Evolutionary conservation across 2,888 invertebrate genomes (phyloP).

Genomic region (Euclidia mi): DNA sequence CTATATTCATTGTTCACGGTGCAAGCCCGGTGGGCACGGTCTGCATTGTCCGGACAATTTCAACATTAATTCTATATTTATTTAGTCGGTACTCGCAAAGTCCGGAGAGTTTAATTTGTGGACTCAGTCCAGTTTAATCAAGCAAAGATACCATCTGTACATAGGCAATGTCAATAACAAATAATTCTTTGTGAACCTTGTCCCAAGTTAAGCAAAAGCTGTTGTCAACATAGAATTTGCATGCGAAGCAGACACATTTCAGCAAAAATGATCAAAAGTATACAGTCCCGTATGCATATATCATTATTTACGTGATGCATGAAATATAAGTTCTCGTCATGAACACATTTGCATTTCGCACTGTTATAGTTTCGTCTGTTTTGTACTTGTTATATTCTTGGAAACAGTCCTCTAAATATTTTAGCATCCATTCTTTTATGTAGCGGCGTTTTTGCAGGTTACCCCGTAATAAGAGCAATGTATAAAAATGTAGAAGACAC

Average conservation of each 20-base stretch:
- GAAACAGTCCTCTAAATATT: conserved; percentile 34
- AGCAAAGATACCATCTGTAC: conserved; percentile 35
- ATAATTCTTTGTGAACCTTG: conserved; percentile 38
- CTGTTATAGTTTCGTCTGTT: conserved; percentile 29
- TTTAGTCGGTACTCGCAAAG: conserved; percentile 15
- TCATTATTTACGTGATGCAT: conserved; percentile 26
- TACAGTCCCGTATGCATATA: conserved; percentile 24
- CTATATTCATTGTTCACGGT: conserved; percentile 7
- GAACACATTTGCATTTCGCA: conserved; percentile 41
- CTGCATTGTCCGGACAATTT: conserved; percentile 21
- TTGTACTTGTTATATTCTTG: conserved; percentile 29
- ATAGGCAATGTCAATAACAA: conserved; percentile 42
- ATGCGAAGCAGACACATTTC: conserved; percentile 15
- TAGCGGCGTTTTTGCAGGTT: conserved; percentile 21
- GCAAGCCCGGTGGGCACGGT: conserved; percentile 10
- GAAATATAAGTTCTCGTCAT: conserved; percentile 38
- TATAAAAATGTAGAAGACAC: conserved; percentile 24
- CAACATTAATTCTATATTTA: conserved; percentile 21
- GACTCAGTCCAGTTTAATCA: conserved; percentile 42
- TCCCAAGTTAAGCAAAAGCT: conserved; percentile 21
- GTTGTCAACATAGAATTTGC: conserved; percentile 18
- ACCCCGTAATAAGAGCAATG: conserved; percentile 8
- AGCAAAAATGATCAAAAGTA: conserved; percentile 22
- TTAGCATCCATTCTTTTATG: conserved; percentile 29
- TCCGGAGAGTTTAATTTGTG: conserved; percentile 42